Evolutionary conservation across 2,113 vertebrate species (phyloP).

Genomic region (Pantherophis guttatus): DNA sequence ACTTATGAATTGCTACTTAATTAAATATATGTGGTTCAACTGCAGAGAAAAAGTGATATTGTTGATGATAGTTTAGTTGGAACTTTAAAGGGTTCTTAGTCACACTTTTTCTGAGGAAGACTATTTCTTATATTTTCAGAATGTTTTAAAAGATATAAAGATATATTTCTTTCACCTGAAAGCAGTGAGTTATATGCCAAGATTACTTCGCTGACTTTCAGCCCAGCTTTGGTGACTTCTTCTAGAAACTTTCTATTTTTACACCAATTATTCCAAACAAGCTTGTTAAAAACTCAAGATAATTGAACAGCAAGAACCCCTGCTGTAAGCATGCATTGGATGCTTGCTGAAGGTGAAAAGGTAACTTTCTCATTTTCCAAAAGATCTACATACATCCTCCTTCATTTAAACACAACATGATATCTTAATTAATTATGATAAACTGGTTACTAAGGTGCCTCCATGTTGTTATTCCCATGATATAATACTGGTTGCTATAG

Average conservation of each 20-base stretch:
- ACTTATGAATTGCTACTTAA: background rate
- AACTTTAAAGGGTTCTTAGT: background rate
- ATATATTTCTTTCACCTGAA: background rate
- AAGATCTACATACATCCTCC: slow-evolving; percentile 56
- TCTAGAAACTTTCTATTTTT: slow-evolving; percentile 40
- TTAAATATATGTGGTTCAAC: background rate
- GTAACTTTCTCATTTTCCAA: slow-evolving; percentile 53
- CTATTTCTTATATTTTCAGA: background rate
- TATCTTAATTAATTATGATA: slow-evolving; percentile 79
- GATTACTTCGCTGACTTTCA: slow-evolving; percentile 20
- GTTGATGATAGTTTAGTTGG: background rate
- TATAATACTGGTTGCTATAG: slow-evolving; percentile 82
- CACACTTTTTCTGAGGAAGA: background rate
- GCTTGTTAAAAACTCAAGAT: slow-evolving; percentile 34
- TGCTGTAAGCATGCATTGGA: slow-evolving; percentile 35
- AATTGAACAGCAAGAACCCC: slow-evolving; percentile 37
- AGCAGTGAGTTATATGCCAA: slow-evolving; percentile 4
- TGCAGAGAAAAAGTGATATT: background rate
- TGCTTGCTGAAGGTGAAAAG: slow-evolving; percentile 28
- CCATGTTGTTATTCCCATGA: slow-evolving; percentile 74
- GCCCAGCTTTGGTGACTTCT: background rate
- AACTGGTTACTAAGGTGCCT: slow-evolving; percentile 75
- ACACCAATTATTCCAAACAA: slow-evolving; percentile 38
- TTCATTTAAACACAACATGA: slow-evolving; percentile 73
- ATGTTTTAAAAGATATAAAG: slow-evolving; percentile 2